These are phyloP conservation scores for Thamnophis sirtalis DNA, from an alignment of 2,113 vertebrate species.

Conservation along the genomic window DNA sequence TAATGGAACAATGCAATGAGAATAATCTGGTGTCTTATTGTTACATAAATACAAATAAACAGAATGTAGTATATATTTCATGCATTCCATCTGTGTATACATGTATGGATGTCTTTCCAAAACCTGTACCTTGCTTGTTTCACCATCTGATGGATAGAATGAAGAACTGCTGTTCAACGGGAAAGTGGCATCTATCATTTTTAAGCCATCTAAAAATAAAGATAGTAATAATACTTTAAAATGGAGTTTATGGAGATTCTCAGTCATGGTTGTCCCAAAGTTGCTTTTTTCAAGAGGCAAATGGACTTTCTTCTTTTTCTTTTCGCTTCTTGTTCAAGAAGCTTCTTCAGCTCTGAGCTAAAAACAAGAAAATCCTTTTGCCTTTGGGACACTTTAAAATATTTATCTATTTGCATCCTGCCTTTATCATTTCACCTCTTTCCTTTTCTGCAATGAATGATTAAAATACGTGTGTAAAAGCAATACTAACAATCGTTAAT, in stretches of 20 bases:
- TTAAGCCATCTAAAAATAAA: fast-evolving
- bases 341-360: too few relatives aligned
- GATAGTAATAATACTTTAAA: background rate
- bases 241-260: too few relatives aligned
- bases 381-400: background rate
- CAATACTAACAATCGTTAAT: background rate
- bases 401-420: background rate
- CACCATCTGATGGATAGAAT: background rate
- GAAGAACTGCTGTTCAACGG: fast-evolving
- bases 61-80: background rate
- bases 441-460: background rate
- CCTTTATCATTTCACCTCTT: background rate
- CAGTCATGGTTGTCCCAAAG: too few relatives aligned
- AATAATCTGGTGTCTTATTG: background rate
- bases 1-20: background rate
- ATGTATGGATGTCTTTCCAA: background rate
- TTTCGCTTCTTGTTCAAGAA: too few relatives aligned
- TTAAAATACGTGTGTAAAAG: background rate
- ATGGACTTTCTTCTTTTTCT: too few relatives aligned
- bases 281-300: too few relatives aligned
- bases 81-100: background rate
- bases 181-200: background rate
- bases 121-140: conserved; percentile 50
- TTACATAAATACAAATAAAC: background rate
- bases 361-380: too few relatives aligned